phyloP scores from a whole-genome alignment of 2,888 invertebrate species.

The Phaonia tiefii region DNA sequence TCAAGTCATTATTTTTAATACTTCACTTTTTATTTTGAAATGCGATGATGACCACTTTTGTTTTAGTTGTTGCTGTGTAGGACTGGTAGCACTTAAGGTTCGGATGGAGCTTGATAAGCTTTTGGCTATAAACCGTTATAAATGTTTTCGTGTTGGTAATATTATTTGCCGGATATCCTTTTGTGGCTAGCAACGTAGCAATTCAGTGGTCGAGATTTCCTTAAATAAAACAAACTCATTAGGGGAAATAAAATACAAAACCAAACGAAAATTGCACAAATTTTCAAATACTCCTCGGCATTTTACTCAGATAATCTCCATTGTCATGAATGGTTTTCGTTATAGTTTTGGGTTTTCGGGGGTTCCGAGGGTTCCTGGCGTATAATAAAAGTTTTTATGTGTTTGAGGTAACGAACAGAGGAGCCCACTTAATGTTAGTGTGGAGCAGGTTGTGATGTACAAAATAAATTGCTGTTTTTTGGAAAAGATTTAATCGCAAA shows the following conservation, averaged over 20 bases:
- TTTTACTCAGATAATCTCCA: background rate
- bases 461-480: no score
- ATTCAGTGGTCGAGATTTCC: constrained; percentile 59
- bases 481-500: background rate
- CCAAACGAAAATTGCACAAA: background rate
- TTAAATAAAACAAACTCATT: constrained; percentile 31
- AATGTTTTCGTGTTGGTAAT: constrained; percentile 48
- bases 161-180: constrained; percentile 54
- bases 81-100: background rate
- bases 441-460: no score
- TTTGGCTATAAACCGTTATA: constrained; percentile 50
- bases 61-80: background rate
- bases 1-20: background rate
- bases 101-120: background rate
- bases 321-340: background rate
- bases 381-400: no score
- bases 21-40: background rate
- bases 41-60: background rate
- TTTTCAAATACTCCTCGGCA: background rate
- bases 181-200: constrained; percentile 50
- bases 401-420: no score
- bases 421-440: no score
- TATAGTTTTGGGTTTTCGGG: no score
- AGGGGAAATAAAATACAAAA: constrained; percentile 1
- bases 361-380: no score